phyloP scores from a whole-genome alignment of 2,888 invertebrate genomes.

The Dynastes tityus region DNA sequence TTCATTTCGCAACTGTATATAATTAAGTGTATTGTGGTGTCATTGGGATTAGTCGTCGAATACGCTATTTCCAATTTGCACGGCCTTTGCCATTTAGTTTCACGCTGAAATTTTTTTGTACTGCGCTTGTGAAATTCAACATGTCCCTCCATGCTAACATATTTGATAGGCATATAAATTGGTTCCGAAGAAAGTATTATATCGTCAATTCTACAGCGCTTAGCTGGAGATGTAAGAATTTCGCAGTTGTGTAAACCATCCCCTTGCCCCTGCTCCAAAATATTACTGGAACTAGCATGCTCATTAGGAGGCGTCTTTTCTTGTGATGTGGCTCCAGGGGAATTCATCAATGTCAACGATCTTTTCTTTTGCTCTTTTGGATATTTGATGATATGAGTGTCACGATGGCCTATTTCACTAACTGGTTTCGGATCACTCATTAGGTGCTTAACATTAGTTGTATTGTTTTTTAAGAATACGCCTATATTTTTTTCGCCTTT shows the following conservation, averaged over 20 bases:
- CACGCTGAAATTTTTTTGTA: constrained; percentile 66
- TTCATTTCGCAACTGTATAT: constrained; percentile 77
- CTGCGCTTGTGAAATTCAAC: constrained; percentile 66
- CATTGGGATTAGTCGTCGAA: constrained; percentile 71
- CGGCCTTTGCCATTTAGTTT: constrained; percentile 76
- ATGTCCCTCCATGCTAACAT: constrained; percentile 61
- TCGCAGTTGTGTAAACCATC: constrained; percentile 61
- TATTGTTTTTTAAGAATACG: constrained; percentile 74
- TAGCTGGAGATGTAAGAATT: constrained; percentile 63
- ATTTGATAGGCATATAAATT: constrained; percentile 57
- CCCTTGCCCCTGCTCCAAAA: constrained; percentile 61
- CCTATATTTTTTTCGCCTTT: constrained; percentile 75
- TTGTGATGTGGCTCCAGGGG: constrained; percentile 24
- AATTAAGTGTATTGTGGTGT: constrained; percentile 76
- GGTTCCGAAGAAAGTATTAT: constrained; percentile 48
- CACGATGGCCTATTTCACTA: constrained; percentile 65
- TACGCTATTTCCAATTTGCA: constrained; percentile 79
- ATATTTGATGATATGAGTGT: constrained; percentile 64
- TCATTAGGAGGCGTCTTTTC: constrained; percentile 58
- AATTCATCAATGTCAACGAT: constrained; percentile 37
- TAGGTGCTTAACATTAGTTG: constrained; percentile 62
- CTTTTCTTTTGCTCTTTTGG: constrained; percentile 45
- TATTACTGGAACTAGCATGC: constrained; percentile 32
- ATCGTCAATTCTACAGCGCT: constrained; percentile 60
- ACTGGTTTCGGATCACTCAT: constrained; percentile 62